Percentiles rank a stretch among this genome's conserved stretches.
Conservation (phyloP, 2,113 vertebrate genomes). For the Platysteira castanea region DNA sequence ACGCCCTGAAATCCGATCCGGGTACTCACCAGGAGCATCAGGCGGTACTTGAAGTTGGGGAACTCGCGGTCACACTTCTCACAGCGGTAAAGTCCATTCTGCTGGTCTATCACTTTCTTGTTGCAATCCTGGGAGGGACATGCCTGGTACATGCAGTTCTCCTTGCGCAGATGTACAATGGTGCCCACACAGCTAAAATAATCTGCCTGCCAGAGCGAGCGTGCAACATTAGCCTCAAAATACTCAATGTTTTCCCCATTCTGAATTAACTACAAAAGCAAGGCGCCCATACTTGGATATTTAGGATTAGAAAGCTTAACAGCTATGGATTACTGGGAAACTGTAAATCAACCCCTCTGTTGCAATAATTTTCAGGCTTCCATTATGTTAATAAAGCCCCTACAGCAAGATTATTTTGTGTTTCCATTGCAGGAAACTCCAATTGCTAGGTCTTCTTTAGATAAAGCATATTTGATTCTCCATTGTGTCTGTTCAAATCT, state of each 20-base stretch:
- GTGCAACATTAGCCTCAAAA: conserved; percentile 31
- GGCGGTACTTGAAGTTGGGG: conserved; percentile 95
- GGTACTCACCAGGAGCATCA: conserved; percentile 91
- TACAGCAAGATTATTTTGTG: conserved; percentile 54
- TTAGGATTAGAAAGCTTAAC: conserved; percentile 52
- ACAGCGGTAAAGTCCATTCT: conserved; percentile 93
- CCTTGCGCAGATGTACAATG: conserved; percentile 90
- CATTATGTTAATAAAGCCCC: conserved; percentile 58
- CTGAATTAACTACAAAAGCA: conserved; percentile 31
- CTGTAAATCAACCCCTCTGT: conserved; percentile 20
- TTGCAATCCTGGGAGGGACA: conserved; percentile 93
- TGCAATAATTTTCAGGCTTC: conserved; percentile 41
- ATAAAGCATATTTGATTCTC: conserved; percentile 36
- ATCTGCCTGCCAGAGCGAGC: conserved; percentile 78
- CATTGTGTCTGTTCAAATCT: conserved; percentile 37
- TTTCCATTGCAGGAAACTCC: conserved; percentile 34
- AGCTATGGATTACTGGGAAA: conserved; percentile 44
- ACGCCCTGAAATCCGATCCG: not conserved
- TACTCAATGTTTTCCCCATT: conserved; percentile 26
- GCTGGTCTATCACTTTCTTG: conserved; percentile 96
- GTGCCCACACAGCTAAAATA: conserved; percentile 90
- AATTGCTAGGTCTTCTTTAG: conserved; percentile 25
- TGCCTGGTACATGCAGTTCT: conserved; percentile 95
- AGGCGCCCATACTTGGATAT: conserved; percentile 9
- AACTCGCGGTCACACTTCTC: conserved; percentile 96